Evolutionary conservation across 2,888 invertebrate genomes (phyloP), one percentile per base, ranked within the genome.

Genomic region (Phengaris alcon): DNA sequence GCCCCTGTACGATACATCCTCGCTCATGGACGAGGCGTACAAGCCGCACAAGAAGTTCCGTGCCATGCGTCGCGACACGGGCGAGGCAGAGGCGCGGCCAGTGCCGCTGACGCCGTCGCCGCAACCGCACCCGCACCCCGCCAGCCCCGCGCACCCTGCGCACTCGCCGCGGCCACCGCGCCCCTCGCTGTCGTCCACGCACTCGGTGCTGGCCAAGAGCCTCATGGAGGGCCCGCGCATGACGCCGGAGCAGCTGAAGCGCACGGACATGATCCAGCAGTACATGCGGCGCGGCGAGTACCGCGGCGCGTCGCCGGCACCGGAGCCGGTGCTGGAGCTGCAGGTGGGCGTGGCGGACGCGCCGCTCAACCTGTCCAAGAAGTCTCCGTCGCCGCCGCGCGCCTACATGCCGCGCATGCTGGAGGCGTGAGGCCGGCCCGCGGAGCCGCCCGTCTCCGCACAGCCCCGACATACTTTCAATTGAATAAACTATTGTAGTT

Each of bases 1-100:
- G 1, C 98, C 98, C 0, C 92, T 98, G 8, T 97, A 98, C 89
- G 97, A 98, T 86, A 97, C 98, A 76, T 97, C 97, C 85, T 96
- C 97, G 2, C 90, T 98, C 76, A 98, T 98, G 98, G 98, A 98
- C 87, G 98, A 98, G 90, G 98, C 98, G 15, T 98, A 98, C 93
- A 97, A 98, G 87, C 98, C 98, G 78, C 98, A 98, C 94, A 98
- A 98, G 91, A 98, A 98, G 89, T 98, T 98, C 95, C 96, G 98
- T 69, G 97, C 97, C 3, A 93, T 97, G 86, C 94, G 97, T 48
- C 97, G 97, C 82, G 97, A 97, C 85, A 95, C 96, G 2, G 96
- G 96, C 68, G 97, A 97, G 84, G 97, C 97, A 3, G 96, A 96
- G 79, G 90, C 91, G 75, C 87, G 90, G 75, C 86, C 88, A 35